phyloP scores from a whole-genome alignment of 2,113 vertebrate species.

The Chaetops frenatus region DNA sequence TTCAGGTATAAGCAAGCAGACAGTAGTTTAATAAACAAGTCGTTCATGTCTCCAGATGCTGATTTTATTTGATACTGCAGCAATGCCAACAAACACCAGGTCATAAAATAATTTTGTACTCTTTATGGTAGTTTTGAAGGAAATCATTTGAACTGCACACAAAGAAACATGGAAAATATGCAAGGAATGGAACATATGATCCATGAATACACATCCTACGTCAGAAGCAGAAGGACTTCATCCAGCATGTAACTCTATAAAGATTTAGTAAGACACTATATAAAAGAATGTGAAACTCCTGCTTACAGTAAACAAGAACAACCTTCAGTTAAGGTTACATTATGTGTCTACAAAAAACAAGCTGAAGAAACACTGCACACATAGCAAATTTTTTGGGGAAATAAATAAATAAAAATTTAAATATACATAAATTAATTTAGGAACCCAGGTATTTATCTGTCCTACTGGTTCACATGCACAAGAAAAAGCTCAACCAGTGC shows the following conservation, averaged over 20 bases:
- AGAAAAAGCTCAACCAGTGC: neutral
- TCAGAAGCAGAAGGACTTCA: neutral
- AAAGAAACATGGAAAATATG: constrained; percentile 30
- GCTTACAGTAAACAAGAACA: constrained; percentile 4
- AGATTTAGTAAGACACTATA: neutral
- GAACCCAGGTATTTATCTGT: neutral
- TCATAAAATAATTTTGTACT: neutral
- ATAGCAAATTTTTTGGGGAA: neutral
- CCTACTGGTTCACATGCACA: neutral
- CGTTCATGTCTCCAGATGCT: neutral
- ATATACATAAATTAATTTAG: neutral
- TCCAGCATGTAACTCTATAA: neutral
- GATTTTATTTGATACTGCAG: neutral
- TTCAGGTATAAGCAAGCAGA: neutral
- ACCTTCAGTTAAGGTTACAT: neutral
- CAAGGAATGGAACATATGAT: constrained; percentile 16
- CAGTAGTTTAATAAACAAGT: neutral
- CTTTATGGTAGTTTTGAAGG: neutral
- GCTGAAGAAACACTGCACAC: neutral
- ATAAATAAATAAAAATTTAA: neutral
- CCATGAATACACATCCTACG: neutral
- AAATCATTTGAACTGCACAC: neutral
- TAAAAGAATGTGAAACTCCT: neutral
- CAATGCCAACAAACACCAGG: neutral
- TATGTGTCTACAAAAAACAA: neutral